Evolutionary conservation across 2,888 invertebrate species (phyloP).

Genomic region (Noctua pronuba): DNA sequence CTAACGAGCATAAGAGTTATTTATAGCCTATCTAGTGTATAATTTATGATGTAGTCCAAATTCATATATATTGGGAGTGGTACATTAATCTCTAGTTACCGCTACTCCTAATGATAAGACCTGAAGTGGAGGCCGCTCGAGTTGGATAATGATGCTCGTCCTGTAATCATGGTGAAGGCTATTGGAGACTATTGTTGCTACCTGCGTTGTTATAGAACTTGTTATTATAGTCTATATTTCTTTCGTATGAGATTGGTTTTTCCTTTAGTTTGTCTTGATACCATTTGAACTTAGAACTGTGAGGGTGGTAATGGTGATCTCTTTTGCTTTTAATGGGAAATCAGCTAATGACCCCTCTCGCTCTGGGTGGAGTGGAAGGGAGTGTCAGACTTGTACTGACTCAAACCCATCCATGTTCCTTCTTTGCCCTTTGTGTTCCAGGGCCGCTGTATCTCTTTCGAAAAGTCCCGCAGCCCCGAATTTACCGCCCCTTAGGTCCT

Average conservation of each 20-base stretch:
- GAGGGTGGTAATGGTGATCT: background rate
- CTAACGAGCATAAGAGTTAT: background rate
- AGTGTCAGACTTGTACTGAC: no score
- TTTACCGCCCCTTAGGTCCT: no score
- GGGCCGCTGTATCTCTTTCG: no score
- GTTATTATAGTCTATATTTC: conserved; percentile 1
- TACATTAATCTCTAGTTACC: conserved; percentile 51
- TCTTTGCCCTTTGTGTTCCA: no score
- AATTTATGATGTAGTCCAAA: conserved; percentile 53
- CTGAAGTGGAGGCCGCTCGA: conserved; percentile 25
- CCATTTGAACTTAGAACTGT: background rate
- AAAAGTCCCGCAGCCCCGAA: no score
- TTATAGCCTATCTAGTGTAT: conserved; percentile 11
- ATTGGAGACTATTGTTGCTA: conserved; percentile 40
- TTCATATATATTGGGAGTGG: conserved; percentile 42
- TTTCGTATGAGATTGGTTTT: background rate
- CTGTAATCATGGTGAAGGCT: conserved; percentile 51
- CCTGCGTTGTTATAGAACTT: conserved; percentile 9
- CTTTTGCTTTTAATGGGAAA: background rate
- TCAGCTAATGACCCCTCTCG: no score
- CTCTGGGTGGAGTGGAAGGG: no score
- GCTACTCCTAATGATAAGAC: conserved; percentile 58
- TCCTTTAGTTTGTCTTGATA: background rate
- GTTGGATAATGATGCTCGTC: conserved; percentile 52
- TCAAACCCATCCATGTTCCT: no score